Conservation (phyloP, 1,140 invertebrate genomes). For the Drosophila nigromelanica region DNA sequence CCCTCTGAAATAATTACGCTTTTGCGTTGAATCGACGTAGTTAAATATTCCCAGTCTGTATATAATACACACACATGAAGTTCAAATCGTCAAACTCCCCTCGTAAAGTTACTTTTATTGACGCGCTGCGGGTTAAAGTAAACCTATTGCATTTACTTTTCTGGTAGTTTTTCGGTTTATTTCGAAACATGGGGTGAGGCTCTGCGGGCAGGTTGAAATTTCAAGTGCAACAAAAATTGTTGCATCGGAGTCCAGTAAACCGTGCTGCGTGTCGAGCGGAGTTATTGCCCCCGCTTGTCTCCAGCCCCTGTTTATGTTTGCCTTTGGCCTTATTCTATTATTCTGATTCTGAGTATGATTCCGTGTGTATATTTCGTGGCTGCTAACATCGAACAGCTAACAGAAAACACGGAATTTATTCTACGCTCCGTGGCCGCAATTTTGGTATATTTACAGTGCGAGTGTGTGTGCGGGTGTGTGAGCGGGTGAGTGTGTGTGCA, state of each 20-base stretch:
- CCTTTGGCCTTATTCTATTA: conserved; percentile 64
- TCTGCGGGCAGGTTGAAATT: conserved; percentile 62
- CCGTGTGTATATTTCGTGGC: conserved; percentile 9
- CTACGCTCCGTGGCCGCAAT: conserved; percentile 28
- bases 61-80: background rate
- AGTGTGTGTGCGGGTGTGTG: background rate
- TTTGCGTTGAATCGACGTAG: too few relatives aligned
- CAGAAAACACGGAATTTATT: conserved; percentile 11
- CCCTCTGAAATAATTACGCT: too few relatives aligned
- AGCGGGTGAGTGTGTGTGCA: conserved; percentile 22
- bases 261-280: conserved; percentile 48
- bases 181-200: conserved; percentile 10
- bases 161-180: conserved; percentile 24
- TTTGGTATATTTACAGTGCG: background rate
- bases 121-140: conserved; percentile 58
- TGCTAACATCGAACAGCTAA: background rate
- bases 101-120: conserved; percentile 49
- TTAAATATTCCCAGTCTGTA: too few relatives aligned
- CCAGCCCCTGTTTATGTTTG: conserved; percentile 55
- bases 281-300: conserved; percentile 53
- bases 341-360: conserved; percentile 26
- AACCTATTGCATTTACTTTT: conserved; percentile 26
- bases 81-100: conserved; percentile 4
- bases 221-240: conserved; percentile 62
- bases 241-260: conserved; percentile 45